Conservation (phyloP, 2,113 vertebrate species). For the Eulemur macaco region DNA sequence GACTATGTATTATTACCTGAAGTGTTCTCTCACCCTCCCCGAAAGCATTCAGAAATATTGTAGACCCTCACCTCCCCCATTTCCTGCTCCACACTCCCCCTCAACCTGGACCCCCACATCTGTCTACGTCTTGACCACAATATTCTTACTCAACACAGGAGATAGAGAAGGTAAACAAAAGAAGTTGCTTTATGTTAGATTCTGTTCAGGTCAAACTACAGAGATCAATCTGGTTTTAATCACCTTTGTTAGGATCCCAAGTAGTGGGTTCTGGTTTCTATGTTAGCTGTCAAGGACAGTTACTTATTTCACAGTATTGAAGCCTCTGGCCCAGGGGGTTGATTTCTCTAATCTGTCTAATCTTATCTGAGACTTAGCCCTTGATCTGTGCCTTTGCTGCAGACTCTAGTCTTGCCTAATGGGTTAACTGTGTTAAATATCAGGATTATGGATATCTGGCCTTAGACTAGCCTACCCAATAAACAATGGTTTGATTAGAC, state of each 20-base stretch:
- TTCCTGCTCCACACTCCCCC: background rate
- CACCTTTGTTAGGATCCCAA: background rate
- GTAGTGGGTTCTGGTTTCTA: background rate
- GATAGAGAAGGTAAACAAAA: background rate
- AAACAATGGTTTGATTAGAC: background rate
- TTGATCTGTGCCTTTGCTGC: background rate
- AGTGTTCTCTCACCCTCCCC: background rate
- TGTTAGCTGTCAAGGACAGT: background rate
- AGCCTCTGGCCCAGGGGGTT: background rate
- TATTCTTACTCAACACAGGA: background rate
- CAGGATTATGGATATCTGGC: background rate
- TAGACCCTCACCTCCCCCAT: rapidly evolving
- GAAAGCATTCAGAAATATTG: background rate
- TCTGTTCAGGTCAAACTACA: background rate
- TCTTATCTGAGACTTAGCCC: background rate
- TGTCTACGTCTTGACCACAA: background rate
- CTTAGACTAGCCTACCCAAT: background rate
- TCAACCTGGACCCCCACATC: background rate
- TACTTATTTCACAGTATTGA: background rate
- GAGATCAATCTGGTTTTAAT: background rate
- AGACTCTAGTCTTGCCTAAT: background rate
- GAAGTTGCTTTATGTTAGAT: background rate
- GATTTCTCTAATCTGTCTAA: background rate
- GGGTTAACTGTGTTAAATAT: background rate
- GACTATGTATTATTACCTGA: background rate